Evolutionary conservation across 2,113 vertebrate species (phyloP).

Genomic region (Percopsis transmontana): DNA sequence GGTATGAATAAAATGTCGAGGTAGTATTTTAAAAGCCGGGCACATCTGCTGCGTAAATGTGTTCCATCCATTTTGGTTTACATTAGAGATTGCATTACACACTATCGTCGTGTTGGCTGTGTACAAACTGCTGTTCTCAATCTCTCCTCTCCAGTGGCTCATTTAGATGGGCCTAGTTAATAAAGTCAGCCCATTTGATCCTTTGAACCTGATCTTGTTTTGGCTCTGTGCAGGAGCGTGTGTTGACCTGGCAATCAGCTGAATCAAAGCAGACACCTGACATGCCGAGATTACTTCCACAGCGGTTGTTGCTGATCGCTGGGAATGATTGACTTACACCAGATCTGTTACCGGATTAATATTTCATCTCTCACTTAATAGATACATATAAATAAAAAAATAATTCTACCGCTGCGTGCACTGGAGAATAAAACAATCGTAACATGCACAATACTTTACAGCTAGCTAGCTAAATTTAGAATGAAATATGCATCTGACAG

Average conservation of each 20-base stretch:
- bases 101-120: background rate
- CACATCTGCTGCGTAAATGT: constrained; percentile 32
- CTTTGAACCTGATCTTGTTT: constrained; percentile 38
- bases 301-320: constrained; percentile 64
- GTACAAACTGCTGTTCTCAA: constrained; percentile 1
- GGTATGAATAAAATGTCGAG: background rate
- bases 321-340: constrained; percentile 57
- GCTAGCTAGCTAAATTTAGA: constrained; percentile 68
- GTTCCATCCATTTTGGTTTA: constrained; percentile 10
- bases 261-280: constrained; percentile 61
- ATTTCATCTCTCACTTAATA: constrained; percentile 71
- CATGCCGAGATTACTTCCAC: constrained; percentile 51
- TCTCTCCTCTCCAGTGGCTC: constrained; percentile 38
- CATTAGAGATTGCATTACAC: no score
- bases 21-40: constrained; percentile 27
- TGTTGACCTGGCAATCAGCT: constrained; percentile 57
- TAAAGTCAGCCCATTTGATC: constrained; percentile 62
- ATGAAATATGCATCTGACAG: constrained; percentile 73
- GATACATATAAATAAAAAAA: constrained; percentile 56
- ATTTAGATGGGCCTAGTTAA: constrained; percentile 43
- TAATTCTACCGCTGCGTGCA: constrained; percentile 63
- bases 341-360: constrained; percentile 59
- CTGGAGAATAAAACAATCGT: constrained; percentile 55
- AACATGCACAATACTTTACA: constrained; percentile 66
- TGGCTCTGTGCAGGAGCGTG: constrained; percentile 46